Evolutionary conservation across 2,797 vertebrate genomes (phyloP).

Genomic region (Ceryle rudis): DNA sequence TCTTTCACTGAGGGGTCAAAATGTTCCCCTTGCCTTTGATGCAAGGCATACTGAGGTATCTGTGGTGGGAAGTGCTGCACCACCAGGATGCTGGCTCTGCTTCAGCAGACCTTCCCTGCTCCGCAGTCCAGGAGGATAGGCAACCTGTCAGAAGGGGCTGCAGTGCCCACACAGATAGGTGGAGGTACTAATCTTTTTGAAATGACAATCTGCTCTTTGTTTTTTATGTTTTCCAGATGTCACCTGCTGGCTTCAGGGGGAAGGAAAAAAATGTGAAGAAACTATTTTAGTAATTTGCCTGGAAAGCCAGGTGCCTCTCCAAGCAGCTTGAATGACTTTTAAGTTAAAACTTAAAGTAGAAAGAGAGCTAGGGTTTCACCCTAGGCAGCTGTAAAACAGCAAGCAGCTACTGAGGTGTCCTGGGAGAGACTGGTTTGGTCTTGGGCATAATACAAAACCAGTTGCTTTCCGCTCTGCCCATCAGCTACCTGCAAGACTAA

Average conservation of each 20-base stretch:
- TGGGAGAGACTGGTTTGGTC: neutral
- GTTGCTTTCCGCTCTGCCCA: neutral
- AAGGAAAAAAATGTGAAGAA: neutral
- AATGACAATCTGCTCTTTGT: neutral
- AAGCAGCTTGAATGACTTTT: neutral
- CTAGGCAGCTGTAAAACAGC: neutral
- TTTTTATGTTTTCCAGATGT: constrained; percentile 49
- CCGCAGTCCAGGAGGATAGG: rapidly evolving
- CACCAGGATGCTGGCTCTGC: neutral
- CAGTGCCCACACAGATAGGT: neutral
- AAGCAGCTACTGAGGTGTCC: neutral
- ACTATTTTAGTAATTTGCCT: neutral
- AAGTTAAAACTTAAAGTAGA: neutral
- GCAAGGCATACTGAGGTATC: neutral
- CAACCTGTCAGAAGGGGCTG: neutral
- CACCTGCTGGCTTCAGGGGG: constrained; percentile 16
- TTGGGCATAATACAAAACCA: neutral
- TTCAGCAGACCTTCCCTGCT: neutral
- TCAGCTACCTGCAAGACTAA: neutral
- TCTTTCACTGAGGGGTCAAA: neutral
- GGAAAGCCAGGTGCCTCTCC: neutral
- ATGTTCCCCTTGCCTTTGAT: neutral
- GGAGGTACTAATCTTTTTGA: neutral
- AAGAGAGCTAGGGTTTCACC: neutral
- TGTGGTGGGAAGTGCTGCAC: neutral